phyloP scores from a whole-genome alignment of 2,888 invertebrate species.

The Pseudanteris insignis region DNA sequence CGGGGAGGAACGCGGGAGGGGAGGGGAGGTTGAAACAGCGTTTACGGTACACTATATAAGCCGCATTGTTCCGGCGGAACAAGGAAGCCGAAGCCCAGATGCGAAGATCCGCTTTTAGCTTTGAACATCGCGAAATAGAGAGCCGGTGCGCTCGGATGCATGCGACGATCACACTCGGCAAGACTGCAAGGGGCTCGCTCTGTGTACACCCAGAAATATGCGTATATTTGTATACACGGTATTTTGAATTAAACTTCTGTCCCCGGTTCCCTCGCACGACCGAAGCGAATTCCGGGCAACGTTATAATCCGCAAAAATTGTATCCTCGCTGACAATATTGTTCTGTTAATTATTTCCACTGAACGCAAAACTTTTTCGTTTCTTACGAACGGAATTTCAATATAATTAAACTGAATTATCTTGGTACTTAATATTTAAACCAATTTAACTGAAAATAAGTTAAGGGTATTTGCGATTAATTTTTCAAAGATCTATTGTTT shows the following conservation, averaged over 20 bases:
- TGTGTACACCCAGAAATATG: slow-evolving; percentile 4
- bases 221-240: slow-evolving; percentile 22
- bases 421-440: too few species aligned
- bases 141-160: slow-evolving; percentile 44
- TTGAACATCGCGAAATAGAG: slow-evolving; percentile 41
- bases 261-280: too few species aligned
- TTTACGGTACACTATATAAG: slow-evolving; percentile 40
- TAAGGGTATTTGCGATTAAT: too few species aligned
- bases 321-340: too few species aligned
- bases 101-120: slow-evolving; percentile 43
- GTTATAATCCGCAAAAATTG: background rate
- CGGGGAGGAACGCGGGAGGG: too few species aligned
- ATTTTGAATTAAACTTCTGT: slow-evolving; percentile 9
- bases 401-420: too few species aligned
- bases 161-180: slow-evolving; percentile 46
- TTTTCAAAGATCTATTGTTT: too few species aligned
- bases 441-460: too few species aligned
- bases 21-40: slow-evolving; percentile 24
- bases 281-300: too few species aligned
- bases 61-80: slow-evolving; percentile 44
- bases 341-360: too few species aligned
- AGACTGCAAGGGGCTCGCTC: slow-evolving; percentile 35
- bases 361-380: too few species aligned
- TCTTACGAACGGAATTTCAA: too few species aligned
- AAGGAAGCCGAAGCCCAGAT: slow-evolving; percentile 43